Evolutionary conservation across 2,797 vertebrate species (phyloP).

Genomic region (Coregonus suidteri): DNA sequence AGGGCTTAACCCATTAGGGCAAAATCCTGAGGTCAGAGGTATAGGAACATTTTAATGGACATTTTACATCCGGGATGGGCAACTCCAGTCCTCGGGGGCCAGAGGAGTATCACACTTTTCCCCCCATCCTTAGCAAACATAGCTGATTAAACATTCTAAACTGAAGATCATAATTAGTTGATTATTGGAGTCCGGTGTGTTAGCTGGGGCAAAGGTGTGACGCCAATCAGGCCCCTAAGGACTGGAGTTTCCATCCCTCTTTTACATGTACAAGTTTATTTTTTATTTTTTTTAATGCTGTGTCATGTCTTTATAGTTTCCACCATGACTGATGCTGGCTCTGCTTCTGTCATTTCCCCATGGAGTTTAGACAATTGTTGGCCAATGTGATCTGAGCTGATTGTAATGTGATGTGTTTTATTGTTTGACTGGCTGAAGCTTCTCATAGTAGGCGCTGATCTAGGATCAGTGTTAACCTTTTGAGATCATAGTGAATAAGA

Average conservation of each 20-base stretch:
- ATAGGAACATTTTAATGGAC: conserved; percentile 43
- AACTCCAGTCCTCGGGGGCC: not conserved
- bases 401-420: conserved; percentile 39
- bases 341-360: conserved; percentile 37
- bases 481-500: not conserved
- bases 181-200: no score
- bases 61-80: conserved; percentile 39
- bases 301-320: conserved; percentile 45
- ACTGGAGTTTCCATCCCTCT: no score
- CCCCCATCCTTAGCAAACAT: no score
- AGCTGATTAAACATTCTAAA: no score
- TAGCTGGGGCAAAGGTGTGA: no score
- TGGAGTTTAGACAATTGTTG: conserved; percentile 63
- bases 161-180: no score
- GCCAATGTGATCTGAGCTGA: conserved; percentile 46
- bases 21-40: conserved; percentile 17
- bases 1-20: not conserved
- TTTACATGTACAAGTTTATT: not conserved
- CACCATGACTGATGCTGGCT: conserved; percentile 59
- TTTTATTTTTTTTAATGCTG: no score
- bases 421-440: conserved; percentile 48
- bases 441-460: not conserved
- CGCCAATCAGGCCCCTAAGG: no score
- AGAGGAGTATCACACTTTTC: no score
- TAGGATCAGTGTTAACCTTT: not conserved